Base-by-base conservation (phyloP, 2,888 invertebrate species). In the Drosophila mercatorum region DNA sequence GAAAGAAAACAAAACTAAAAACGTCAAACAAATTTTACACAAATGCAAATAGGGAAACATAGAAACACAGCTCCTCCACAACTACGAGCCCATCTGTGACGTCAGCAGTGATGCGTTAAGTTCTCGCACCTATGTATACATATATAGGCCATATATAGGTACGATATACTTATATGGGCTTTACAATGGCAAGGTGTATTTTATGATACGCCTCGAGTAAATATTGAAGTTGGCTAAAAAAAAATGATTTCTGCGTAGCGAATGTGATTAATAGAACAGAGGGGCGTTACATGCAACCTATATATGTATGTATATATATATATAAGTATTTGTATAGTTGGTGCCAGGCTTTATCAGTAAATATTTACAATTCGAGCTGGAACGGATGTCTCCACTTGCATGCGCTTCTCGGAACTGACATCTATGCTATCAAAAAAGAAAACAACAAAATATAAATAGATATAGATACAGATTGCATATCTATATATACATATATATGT, bases 21-120 rank as follows among this genome's bases (percentile, higher is more conserved):
- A 76, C 83, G 83, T 76, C 80, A 80, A 82, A 68, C 62, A 53
- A 53, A 65, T 61, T 80, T 67, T 76, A 76, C 83, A 82, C 63
- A 73, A 83, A 77, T 80, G 80, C 83, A 82, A 80, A 82, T 72
- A 80, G 31, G 41, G 31, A 17, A 28, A 31, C 41, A 11, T n/a
- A 1, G 14, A 52, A 36, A 11, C n/a, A 34, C 49, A 17, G 14
- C 52, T 22, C 51, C 11, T 34, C 0, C 11, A 11, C 22, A 22
- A 22, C 34, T 11, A 11, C 17, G n/a, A 55, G 31, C 14, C 26
- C 11, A 56, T 8, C 34, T 56, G 47, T 80, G 77, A 78, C 80
- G 80, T 78, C 80, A 78, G 43, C 41, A 10, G 52, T 26, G 44
- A 59, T 43, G 67, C 70, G 67, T 71, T 26, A 10, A 71, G n/a